phyloP scores from a whole-genome alignment of 2,113 vertebrate genomes.

The Ophthalmolycus amberensis region DNA sequence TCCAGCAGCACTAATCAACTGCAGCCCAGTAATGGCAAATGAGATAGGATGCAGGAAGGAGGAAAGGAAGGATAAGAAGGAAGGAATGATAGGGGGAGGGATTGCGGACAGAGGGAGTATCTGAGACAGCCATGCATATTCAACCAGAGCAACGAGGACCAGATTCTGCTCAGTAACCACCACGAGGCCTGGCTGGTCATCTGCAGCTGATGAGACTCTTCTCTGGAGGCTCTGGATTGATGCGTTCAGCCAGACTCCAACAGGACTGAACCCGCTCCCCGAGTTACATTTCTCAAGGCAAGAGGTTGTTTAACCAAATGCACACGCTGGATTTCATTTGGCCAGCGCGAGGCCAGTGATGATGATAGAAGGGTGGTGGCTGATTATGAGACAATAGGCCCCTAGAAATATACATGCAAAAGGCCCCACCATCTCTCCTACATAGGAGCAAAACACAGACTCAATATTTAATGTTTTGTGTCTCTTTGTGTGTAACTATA shows the following conservation, averaged over 20 bases:
- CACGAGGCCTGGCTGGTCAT: slow-evolving; percentile 1
- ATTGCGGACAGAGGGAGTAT: slow-evolving; percentile 18
- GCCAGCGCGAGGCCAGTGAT: background rate
- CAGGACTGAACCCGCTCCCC: background rate
- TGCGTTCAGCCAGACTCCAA: slow-evolving; percentile 26
- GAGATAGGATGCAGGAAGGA: slow-evolving; percentile 15
- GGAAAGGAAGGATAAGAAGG: background rate
- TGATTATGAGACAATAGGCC: background rate
- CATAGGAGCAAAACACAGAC: too few species aligned
- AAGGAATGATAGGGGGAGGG: slow-evolving; percentile 9
- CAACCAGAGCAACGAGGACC: slow-evolving; percentile 48
- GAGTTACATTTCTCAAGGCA: slow-evolving; percentile 20
- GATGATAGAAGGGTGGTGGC: background rate
- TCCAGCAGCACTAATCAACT: slow-evolving; percentile 58
- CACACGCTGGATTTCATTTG: slow-evolving; percentile 1
- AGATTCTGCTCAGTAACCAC: slow-evolving; percentile 42
- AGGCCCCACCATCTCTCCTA: too few species aligned
- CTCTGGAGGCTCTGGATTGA: slow-evolving; percentile 19
- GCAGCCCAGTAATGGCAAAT: slow-evolving; percentile 39
- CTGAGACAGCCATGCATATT: slow-evolving; percentile 21
- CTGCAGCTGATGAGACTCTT: background rate
- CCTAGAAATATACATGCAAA: background rate
- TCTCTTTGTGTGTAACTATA: too few species aligned
- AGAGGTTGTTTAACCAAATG: background rate
- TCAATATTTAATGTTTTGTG: too few species aligned